Evolutionary conservation across 2,797 vertebrate species (phyloP).

Genomic region (Buceros bicornis): DNA sequence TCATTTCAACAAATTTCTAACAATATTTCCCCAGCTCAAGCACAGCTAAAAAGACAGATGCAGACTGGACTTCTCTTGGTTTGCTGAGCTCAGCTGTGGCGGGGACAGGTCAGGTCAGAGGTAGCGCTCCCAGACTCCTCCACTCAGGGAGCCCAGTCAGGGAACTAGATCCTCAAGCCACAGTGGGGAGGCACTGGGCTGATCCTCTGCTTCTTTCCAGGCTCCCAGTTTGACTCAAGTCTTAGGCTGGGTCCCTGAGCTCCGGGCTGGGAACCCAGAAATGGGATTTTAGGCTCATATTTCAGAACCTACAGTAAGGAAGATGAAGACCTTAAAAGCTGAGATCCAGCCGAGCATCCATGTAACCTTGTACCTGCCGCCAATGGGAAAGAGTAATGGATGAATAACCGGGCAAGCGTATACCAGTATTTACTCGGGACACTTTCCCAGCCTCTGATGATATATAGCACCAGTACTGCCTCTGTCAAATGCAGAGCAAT

Average conservation of each 20-base stretch:
- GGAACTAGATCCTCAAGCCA: not conserved
- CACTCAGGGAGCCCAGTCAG: not conserved
- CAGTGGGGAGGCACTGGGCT: not conserved
- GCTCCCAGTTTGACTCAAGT: not conserved
- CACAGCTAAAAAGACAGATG: not conserved
- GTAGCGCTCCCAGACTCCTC: not conserved
- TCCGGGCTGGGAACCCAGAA: not conserved
- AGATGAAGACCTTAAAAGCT: not conserved
- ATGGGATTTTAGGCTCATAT: not conserved
- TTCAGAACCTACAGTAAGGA: not conserved
- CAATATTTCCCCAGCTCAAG: not conserved
- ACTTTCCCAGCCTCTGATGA: not conserved
- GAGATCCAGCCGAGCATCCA: not conserved
- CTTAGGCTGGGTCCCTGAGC: not conserved
- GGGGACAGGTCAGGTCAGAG: not conserved
- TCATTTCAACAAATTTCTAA: not conserved
- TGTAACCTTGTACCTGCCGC: not conserved
- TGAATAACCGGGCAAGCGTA: not conserved
- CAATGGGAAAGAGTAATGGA: not conserved
- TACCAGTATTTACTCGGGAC: not conserved
- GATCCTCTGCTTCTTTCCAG: not conserved
- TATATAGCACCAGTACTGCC: not conserved
- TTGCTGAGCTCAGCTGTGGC: not conserved
- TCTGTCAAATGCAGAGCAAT: not conserved
- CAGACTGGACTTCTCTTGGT: not conserved